Evolutionary conservation across 2,888 invertebrate genomes (phyloP).

Genomic region (Arge pagana): DNA sequence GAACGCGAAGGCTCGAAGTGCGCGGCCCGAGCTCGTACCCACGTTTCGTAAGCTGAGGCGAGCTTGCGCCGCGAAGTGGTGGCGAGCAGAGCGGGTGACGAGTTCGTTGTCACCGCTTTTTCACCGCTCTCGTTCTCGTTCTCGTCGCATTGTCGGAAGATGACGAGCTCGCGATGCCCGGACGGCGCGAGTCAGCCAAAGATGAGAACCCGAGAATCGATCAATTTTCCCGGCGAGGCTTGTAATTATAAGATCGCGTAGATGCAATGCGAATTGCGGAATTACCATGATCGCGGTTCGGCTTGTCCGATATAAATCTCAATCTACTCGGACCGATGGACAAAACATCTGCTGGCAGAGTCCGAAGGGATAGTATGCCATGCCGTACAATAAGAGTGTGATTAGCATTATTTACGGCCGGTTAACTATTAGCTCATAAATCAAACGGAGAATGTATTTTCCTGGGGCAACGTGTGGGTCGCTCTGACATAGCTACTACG

Average conservation of each 20-base stretch:
- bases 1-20: too few species aligned
- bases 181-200: too few species aligned
- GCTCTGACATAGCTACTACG: too few species aligned
- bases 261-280: slow-evolving; percentile 13
- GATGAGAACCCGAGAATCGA: too few species aligned
- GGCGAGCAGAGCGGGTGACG: background rate
- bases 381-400: slow-evolving; percentile 57
- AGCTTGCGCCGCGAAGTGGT: background rate
- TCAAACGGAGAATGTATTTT: slow-evolving; percentile 49
- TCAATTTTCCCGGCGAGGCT: too few species aligned
- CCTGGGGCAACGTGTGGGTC: slow-evolving; percentile 38
- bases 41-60: background rate
- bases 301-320: slow-evolving; percentile 18
- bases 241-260: slow-evolving; percentile 18
- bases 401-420: slow-evolving; percentile 58
- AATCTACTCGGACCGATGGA: slow-evolving; percentile 15
- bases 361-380: slow-evolving; percentile 15
- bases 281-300: slow-evolving; percentile 13
- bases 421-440: slow-evolving; percentile 58
- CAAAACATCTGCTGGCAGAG: slow-evolving; percentile 18
- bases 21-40: background rate
- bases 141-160: too few species aligned
- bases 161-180: too few species aligned
- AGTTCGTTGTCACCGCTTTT: too few species aligned
- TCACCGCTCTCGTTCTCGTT: too few species aligned